Percentiles rank a stretch among this genome's conserved stretches.
Evolutionary conservation across 2,113 vertebrate species (phyloP).

Genomic region (Phylloscopus whistleri): DNA sequence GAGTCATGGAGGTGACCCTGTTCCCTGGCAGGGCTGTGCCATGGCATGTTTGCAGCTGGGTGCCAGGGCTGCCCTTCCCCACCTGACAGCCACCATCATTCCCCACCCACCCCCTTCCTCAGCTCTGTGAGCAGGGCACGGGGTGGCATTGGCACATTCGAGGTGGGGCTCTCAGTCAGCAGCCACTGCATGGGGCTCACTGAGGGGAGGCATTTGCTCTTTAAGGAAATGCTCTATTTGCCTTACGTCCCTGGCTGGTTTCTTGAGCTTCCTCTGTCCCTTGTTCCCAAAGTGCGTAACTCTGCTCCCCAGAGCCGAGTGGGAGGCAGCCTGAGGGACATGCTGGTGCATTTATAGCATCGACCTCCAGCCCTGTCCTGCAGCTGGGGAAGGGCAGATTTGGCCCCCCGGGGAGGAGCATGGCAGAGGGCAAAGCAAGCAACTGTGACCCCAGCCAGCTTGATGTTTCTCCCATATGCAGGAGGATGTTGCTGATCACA

Average conservation of each 20-base stretch:
- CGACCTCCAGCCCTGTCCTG: background rate
- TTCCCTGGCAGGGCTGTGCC: background rate
- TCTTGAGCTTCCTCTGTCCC: background rate
- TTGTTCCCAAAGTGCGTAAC: background rate
- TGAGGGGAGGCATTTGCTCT: background rate
- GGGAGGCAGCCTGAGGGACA: background rate
- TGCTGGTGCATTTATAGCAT: background rate
- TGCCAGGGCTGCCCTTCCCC: background rate
- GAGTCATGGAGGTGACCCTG: background rate
- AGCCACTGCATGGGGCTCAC: fast-evolving
- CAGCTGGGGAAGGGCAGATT: background rate
- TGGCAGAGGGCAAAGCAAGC: background rate
- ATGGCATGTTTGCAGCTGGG: fast-evolving
- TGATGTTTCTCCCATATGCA: conserved; percentile 28
- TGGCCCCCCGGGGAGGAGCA: background rate
- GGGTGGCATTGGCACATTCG: background rate
- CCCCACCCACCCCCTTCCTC: background rate
- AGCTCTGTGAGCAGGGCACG: background rate
- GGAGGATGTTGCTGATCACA: conserved; percentile 63
- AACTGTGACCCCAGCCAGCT: background rate
- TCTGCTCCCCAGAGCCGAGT: background rate
- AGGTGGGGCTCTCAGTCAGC: background rate
- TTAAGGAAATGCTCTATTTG: background rate
- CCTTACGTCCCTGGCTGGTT: background rate
- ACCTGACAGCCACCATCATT: background rate